Evolutionary conservation across 1,140 invertebrate genomes (phyloP), one percentile per base, ranked within the genome.

Genomic region (Drosophila sulfurigaster): DNA sequence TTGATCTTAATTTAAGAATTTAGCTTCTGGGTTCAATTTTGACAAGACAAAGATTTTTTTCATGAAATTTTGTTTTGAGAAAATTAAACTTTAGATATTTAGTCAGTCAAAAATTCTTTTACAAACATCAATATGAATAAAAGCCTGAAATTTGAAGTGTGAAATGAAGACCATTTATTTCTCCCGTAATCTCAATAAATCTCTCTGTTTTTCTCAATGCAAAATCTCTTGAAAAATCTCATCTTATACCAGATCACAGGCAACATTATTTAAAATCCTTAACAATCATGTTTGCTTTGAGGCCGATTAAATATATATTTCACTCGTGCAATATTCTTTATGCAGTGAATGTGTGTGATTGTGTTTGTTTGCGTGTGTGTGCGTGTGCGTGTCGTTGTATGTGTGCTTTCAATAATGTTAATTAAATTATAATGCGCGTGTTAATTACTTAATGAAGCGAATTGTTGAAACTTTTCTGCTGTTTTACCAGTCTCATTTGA

Each of bases 401-500:
- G 51, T 80, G 75, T 54, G 41, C 70, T 70, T 25, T 72, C 60
- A 58, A 71, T 73, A 75, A 70, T 58, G 67, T 82, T 88, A 82
- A 87, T 87, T 82, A 75, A 87, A 75, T 82, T 87, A 78, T 71
- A 82, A 80, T 79, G 79, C 43, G 59, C 77, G 66, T 78, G 77
- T 88, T 88, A 87, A 87, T 87, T 88, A 87, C 59, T 72, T 83
- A 87, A 87, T 83, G 80, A 87, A 88, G 83, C 80, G 83, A 75
- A 88, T 82, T 74, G 70, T 58, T 74, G 73, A 49, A 73, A 70
- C 45, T 72, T 75, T 75, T 82, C 57, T 79, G 35, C 48, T 43
- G 58, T 30, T 57, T 15, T 48, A 7, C 46, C 13, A 48, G 46
- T 48, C 3, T 7, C 46, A 48, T 48, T 7, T 20, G 16, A 48